Conservation (phyloP, 2,888 invertebrate species). For the Cancer borealis region DNA sequence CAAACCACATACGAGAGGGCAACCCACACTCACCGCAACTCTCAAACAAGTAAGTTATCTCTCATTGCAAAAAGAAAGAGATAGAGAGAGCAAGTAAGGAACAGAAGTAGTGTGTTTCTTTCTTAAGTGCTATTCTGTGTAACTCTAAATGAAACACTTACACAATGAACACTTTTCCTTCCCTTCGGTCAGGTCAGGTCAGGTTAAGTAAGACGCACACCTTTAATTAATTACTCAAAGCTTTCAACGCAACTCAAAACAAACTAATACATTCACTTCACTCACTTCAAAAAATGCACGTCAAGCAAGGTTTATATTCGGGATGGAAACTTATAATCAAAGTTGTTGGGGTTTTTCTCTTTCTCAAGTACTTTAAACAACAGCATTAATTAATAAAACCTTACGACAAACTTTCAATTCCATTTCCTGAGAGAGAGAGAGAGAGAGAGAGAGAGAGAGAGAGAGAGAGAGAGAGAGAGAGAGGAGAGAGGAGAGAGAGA, state of each 20-base stretch:
- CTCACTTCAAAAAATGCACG: background rate
- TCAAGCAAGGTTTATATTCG: background rate
- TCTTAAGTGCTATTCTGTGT: too few relatives aligned
- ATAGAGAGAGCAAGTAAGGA: slow-evolving; percentile 6
- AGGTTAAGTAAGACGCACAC: too few relatives aligned
- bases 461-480: slow-evolving; percentile 31
- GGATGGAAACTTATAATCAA: background rate
- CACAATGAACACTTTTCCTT: too few relatives aligned
- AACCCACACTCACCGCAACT: background rate
- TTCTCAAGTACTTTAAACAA: slow-evolving; percentile 18
- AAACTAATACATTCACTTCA: background rate
- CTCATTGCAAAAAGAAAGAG: slow-evolving; percentile 23
- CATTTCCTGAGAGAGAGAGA: background rate
- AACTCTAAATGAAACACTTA: too few relatives aligned
- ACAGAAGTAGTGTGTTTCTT: too few relatives aligned
- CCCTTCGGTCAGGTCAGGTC: too few relatives aligned
- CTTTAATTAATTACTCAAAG: too few relatives aligned
- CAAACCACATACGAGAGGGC: background rate
- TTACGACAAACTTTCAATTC: background rate
- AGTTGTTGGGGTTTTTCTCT: background rate
- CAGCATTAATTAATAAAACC: slow-evolving; percentile 80
- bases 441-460: slow-evolving; percentile 44
- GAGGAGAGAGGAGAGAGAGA: slow-evolving; percentile 47
- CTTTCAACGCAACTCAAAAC: background rate
- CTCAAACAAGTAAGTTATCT: background rate